These are phyloP conservation scores for Philonicus albiceps DNA, from an alignment of 2,888 invertebrate genomes.

Conservation along the genomic window DNA sequence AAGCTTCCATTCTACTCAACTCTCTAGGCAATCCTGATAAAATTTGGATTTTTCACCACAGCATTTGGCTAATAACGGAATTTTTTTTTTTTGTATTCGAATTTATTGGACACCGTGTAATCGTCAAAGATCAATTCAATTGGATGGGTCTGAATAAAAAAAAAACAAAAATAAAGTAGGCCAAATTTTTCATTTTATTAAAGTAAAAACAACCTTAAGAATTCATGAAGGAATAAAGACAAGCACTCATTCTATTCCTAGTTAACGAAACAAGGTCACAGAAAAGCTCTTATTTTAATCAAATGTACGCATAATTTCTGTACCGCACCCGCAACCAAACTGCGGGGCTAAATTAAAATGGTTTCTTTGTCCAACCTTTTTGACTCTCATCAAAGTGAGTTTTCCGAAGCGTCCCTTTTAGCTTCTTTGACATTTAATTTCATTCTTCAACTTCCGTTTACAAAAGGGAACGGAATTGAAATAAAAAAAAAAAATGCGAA, in stretches of 20 bases:
- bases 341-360: not conserved
- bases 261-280: not conserved
- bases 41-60: too few relatives aligned
- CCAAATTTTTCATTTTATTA: not conserved
- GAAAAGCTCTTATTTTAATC: not conserved
- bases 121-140: too few relatives aligned
- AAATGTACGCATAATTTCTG: not conserved
- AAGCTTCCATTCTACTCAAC: too few relatives aligned
- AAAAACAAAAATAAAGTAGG: too few relatives aligned
- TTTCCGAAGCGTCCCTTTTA: not conserved
- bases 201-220: not conserved
- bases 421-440: slow-evolving; percentile 12
- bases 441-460: not conserved
- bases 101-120: too few relatives aligned
- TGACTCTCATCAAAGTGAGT: not conserved
- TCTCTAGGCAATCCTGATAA: too few relatives aligned
- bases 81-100: too few relatives aligned
- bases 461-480: not conserved
- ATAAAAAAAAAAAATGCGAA: not conserved
- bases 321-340: not conserved
- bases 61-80: too few relatives aligned
- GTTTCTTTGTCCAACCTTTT: not conserved
- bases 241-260: not conserved
- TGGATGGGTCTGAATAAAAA: too few relatives aligned
- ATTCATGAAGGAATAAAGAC: not conserved